Conservation (phyloP, 2,888 invertebrate species). For the Drosophila helvetica region DNA sequence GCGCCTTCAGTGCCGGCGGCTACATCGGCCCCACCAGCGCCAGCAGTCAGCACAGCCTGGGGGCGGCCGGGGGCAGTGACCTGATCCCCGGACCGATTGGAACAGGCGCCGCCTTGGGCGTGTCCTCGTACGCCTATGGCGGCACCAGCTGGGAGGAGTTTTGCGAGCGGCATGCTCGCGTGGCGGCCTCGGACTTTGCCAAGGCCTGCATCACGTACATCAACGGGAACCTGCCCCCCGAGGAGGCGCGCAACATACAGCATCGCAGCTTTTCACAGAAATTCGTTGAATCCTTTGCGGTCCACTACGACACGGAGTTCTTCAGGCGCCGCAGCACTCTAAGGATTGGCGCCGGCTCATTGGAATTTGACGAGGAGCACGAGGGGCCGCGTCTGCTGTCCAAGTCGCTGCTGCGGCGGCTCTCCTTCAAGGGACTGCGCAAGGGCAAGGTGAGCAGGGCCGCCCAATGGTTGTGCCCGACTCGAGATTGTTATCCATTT, state of each 20-base stretch:
- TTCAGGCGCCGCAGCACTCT: slow-evolving; percentile 85
- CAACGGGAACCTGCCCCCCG: slow-evolving; percentile 88
- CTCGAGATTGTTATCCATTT: slow-evolving; percentile 14
- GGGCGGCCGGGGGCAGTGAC: slow-evolving; percentile 70
- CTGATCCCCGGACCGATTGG: slow-evolving; percentile 78
- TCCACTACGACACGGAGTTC: slow-evolving; percentile 93
- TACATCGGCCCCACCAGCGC: slow-evolving; percentile 79
- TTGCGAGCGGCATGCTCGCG: slow-evolving; percentile 93
- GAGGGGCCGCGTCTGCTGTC: slow-evolving; percentile 92
- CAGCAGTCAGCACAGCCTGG: slow-evolving; percentile 37
- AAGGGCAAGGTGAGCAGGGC: slow-evolving; percentile 87
- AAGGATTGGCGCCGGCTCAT: slow-evolving; percentile 81
- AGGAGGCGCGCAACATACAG: slow-evolving; percentile 88
- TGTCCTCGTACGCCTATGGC: slow-evolving; percentile 58
- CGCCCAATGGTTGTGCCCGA: slow-evolving; percentile 73
- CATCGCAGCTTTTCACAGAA: slow-evolving; percentile 92
- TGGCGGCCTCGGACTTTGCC: slow-evolving; percentile 94
- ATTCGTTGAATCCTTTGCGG: slow-evolving; percentile 93
- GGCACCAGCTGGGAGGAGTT: slow-evolving; percentile 92
- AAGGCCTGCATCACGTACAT: slow-evolving; percentile 92
- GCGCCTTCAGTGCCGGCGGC: slow-evolving; percentile 79
- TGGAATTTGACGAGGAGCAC: slow-evolving; percentile 90
- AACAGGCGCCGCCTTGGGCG: slow-evolving; percentile 57
- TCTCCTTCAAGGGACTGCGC: slow-evolving; percentile 94
- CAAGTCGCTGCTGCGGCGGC: slow-evolving; percentile 92